These are phyloP conservation scores for Cephus nigrinus DNA, from an alignment of 2,888 invertebrate genomes.

Conservation along the genomic window DNA sequence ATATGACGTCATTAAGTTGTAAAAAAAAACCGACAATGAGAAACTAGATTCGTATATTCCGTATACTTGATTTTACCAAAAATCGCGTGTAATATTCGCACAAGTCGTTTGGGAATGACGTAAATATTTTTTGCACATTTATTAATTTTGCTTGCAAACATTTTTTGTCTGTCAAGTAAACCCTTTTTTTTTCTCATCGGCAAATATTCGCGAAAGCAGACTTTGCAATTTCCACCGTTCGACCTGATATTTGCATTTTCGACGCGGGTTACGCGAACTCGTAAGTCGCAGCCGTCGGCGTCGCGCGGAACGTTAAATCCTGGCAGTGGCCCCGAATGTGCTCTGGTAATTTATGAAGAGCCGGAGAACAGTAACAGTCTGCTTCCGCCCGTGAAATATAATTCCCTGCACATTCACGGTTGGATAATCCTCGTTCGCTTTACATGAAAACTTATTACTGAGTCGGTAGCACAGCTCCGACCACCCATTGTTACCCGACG, in stretches of 20 bases:
- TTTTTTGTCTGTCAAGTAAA: not conserved
- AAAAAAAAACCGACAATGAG: not conserved
- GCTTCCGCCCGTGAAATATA: slow-evolving; percentile 64
- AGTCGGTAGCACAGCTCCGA: slow-evolving; percentile 42
- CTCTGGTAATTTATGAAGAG: slow-evolving; percentile 53
- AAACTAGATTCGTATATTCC: not conserved
- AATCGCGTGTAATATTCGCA: not conserved
- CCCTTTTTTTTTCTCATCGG: not conserved
- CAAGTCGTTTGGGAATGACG: not conserved
- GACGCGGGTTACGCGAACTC: not conserved
- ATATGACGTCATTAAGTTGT: not conserved
- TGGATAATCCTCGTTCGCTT: slow-evolving; percentile 63
- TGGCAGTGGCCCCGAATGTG: slow-evolving; percentile 40
- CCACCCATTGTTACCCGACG: slow-evolving; percentile 26
- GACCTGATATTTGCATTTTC: not conserved
- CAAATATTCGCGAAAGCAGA: not conserved
- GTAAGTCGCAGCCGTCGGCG: not conserved
- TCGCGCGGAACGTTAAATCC: slow-evolving; percentile 45
- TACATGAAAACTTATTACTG: slow-evolving; percentile 64
- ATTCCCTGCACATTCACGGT: slow-evolving; percentile 64
- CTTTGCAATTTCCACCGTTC: not conserved
- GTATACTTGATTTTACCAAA: not conserved
- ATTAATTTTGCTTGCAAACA: not conserved
- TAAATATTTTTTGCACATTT: not conserved
- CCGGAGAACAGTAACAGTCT: slow-evolving; percentile 56